A percentile compares a stretch with the other conserved stretches of the same genome.
Conservation (phyloP, 2,888 invertebrate genomes). For the Melinaea menophilus region DNA sequence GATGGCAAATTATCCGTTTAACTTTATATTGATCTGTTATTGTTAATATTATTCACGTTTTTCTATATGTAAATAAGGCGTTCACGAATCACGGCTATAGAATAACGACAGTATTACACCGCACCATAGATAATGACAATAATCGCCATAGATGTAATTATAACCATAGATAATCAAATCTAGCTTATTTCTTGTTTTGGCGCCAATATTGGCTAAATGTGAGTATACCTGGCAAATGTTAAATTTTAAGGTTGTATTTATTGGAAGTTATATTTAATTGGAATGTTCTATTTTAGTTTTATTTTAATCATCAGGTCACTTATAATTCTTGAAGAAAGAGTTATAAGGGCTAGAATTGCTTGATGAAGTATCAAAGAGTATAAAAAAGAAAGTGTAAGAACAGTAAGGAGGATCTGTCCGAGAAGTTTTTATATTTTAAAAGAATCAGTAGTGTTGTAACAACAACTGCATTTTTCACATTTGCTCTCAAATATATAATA, state of each 20-base stretch:
- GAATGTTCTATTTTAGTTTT: slow-evolving; percentile 1
- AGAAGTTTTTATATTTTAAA: too few relatives aligned
- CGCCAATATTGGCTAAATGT: neutral
- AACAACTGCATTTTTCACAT: too few relatives aligned
- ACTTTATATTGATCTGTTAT: neutral
- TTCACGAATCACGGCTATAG: slow-evolving; percentile 28
- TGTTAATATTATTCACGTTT: slow-evolving; percentile 19
- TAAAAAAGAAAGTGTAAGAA: too few relatives aligned
- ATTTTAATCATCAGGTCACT: neutral
- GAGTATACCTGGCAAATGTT: slow-evolving; percentile 1
- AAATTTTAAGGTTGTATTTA: slow-evolving; percentile 2
- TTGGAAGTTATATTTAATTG: neutral
- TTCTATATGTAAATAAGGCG: slow-evolving; percentile 19
- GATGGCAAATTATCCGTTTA: neutral
- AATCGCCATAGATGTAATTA: slow-evolving; percentile 27
- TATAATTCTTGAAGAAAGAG: neutral
- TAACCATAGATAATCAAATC: slow-evolving; percentile 13
- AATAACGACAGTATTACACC: slow-evolving; percentile 32
- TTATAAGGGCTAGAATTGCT: neutral
- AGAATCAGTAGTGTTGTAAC: too few relatives aligned
- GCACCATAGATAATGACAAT: slow-evolving; percentile 33
- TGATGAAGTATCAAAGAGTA: neutral
- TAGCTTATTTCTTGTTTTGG: slow-evolving; percentile 18
- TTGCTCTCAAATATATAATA: too few relatives aligned
- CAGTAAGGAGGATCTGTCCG: too few relatives aligned